A percentile compares a stretch with the other conserved stretches of the same genome.
phyloP scores from a whole-genome alignment of 2,113 vertebrate genomes.

The Uropsilus gracilis region DNA sequence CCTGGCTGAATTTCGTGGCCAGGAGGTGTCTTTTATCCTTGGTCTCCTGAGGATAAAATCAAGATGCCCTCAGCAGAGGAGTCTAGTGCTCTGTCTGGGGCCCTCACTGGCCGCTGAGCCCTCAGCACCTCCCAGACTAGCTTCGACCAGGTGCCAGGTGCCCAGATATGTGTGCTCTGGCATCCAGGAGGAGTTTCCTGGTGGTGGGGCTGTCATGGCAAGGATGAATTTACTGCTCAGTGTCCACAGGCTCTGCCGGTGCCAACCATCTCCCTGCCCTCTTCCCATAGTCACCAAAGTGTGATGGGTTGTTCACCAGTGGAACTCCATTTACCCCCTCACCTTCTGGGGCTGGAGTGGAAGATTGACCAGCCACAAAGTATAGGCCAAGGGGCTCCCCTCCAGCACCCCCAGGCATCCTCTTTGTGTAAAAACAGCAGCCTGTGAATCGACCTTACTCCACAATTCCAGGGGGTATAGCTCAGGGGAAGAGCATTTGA shows the following conservation, averaged over 20 bases:
- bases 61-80: neutral
- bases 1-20: neutral
- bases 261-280: neutral
- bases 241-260: neutral
- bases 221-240: neutral
- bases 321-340: accelerated
- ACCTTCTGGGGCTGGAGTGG: neutral
- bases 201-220: accelerated
- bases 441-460: neutral
- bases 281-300: neutral
- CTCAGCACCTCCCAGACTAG: neutral
- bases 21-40: neutral
- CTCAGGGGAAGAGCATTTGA: too few species aligned
- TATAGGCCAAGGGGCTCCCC: neutral
- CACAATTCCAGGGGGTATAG: neutral
- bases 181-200: too few species aligned
- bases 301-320: neutral
- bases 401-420: neutral
- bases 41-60: neutral
- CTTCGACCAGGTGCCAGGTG: too few species aligned
- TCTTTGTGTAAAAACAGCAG: neutral
- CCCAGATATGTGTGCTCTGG: too few species aligned
- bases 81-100: neutral
- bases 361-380: neutral
- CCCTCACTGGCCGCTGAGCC: neutral